phyloP scores from a whole-genome alignment of 2,888 invertebrate genomes.

The Spisula solida region DNA sequence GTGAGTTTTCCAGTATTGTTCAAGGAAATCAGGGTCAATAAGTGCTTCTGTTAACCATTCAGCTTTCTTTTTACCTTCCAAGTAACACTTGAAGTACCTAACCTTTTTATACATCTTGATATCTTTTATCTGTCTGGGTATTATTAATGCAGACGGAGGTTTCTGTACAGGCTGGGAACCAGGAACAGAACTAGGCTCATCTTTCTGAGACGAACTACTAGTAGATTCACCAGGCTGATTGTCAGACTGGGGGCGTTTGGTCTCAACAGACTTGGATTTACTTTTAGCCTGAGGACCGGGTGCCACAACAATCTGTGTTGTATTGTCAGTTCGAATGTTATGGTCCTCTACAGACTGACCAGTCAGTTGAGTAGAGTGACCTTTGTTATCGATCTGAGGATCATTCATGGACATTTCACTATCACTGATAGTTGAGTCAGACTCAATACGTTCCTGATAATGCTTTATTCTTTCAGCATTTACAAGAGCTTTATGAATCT shows the following conservation, averaged over 20 bases:
- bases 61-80: not conserved
- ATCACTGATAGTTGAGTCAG: not conserved
- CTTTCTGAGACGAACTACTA: too few relatives aligned
- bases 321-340: not conserved
- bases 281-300: constrained; percentile 17
- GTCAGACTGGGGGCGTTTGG: constrained; percentile 8
- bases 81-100: not conserved
- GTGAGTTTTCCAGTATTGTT: not conserved
- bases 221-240: not conserved
- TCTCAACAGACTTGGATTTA: not conserved
- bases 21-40: not conserved
- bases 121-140: not conserved
- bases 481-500: not conserved
- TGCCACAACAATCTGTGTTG: constrained; percentile 10
- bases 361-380: not conserved
- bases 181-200: not conserved
- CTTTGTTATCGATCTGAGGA: not conserved
- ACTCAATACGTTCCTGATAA: constrained; percentile 30
- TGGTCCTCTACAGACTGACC: not conserved
- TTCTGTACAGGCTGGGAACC: constrained; percentile 8
- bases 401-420: not conserved
- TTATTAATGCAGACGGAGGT: not conserved
- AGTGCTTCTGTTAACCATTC: not conserved
- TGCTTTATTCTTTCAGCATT: constrained; percentile 55
- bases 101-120: not conserved